Evolutionary conservation across 1,140 invertebrate genomes (phyloP).

Genomic region (Schmidtea mediterranea): DNA sequence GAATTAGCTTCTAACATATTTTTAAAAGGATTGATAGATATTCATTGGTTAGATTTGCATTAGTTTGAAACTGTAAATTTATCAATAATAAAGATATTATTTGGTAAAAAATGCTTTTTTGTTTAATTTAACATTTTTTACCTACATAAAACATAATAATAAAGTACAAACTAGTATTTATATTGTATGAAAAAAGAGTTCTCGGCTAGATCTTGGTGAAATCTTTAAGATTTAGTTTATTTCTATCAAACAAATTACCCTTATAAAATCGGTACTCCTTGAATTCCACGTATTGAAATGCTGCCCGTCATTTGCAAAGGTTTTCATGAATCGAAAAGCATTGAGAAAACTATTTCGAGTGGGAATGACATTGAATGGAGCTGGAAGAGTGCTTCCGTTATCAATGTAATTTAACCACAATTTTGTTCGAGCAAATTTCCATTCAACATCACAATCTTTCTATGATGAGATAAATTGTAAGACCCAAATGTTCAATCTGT

Average conservation of each 20-base stretch:
- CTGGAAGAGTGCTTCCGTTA: conserved; percentile 55
- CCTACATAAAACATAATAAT: no score
- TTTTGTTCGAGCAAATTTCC: conserved; percentile 68
- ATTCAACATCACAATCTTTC: conserved; percentile 62
- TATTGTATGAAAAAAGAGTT: no score
- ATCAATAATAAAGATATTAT: no score
- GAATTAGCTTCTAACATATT: no score
- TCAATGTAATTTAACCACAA: conserved; percentile 81
- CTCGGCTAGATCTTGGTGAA: no score
- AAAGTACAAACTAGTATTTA: no score
- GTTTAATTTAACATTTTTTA: no score
- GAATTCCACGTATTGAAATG: conserved; percentile 1
- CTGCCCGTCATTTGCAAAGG: background rate
- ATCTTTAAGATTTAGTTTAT: background rate
- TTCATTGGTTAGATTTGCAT: no score
- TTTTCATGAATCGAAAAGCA: conserved; percentile 6
- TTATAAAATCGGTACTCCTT: conserved; percentile 3
- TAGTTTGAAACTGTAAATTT: no score
- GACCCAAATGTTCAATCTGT: background rate
- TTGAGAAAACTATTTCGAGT: conserved; percentile 47
- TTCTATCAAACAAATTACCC: background rate
- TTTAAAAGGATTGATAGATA: no score
- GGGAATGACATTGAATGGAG: conserved; percentile 64
- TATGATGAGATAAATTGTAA: conserved; percentile 18
- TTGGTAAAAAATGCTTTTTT: no score